A percentile compares a stretch with the other conserved stretches of the same genome.
These are phyloP conservation scores for Cepaea hortensis DNA, from an alignment of 2,888 invertebrate genomes.

Conservation along the genomic window DNA sequence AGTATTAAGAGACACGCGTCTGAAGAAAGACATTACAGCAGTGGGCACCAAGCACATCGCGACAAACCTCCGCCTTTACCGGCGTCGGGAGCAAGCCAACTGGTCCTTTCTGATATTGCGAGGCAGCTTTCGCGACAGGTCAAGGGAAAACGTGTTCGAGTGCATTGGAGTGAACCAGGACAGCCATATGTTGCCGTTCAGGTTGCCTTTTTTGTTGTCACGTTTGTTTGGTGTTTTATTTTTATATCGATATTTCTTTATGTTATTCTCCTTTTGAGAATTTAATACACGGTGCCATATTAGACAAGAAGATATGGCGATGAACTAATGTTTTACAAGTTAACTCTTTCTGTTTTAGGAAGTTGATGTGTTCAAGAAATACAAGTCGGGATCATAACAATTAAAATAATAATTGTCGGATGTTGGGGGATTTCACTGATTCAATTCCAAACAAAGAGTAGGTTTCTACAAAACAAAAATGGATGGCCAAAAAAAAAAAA, in stretches of 20 bases:
- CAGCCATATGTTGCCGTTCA: not conserved
- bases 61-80: not conserved
- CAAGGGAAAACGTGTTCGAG: not conserved
- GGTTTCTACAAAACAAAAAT: too few relatives aligned
- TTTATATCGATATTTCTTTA: not conserved
- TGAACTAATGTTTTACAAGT: too few relatives aligned
- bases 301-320: too few relatives aligned
- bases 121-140: constrained; percentile 1
- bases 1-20: not conserved
- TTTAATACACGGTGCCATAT: too few relatives aligned
- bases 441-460: too few relatives aligned
- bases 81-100: not conserved
- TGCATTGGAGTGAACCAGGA: not conserved
- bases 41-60: not conserved
- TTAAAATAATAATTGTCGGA: too few relatives aligned
- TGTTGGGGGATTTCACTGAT: too few relatives aligned
- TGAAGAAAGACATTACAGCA: not conserved
- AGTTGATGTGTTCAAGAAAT: too few relatives aligned
- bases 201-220: not conserved
- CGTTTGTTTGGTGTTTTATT: not conserved
- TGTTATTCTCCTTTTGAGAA: not conserved
- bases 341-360: too few relatives aligned
- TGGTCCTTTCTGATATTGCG: not conserved
- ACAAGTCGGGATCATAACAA: too few relatives aligned
- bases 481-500: too few relatives aligned